Percentiles rank a stretch among this genome's conserved stretches.
phyloP scores from a whole-genome alignment of 2,113 vertebrate species.

The Zingel zingel region DNA sequence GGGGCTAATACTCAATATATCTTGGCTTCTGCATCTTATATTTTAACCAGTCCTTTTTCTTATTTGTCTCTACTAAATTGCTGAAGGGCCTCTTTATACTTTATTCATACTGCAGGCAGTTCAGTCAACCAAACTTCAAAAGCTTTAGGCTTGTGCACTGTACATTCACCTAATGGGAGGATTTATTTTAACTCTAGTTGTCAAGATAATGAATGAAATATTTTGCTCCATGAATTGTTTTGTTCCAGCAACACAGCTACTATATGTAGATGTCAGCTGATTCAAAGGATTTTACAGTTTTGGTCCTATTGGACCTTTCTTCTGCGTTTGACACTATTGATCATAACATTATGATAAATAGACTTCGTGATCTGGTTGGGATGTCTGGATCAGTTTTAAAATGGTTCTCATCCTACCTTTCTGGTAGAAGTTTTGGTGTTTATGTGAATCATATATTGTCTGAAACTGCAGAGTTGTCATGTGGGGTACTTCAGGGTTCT shows the following conservation, averaged over 20 bases:
- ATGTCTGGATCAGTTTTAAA: too few species aligned
- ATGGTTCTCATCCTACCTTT: too few species aligned
- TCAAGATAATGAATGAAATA: conserved; percentile 3
- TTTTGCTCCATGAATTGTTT: background rate
- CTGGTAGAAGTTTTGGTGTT: too few species aligned
- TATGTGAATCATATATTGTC: too few species aligned
- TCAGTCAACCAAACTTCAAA: background rate
- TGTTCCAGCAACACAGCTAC: background rate
- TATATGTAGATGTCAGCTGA: too few species aligned
- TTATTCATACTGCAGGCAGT: background rate
- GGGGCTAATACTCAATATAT: background rate
- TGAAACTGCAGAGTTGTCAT: too few species aligned
- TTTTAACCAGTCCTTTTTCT: background rate
- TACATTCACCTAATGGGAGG: background rate
- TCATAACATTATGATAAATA: too few species aligned
- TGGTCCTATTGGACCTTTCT: too few species aligned
- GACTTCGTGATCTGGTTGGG: too few species aligned
- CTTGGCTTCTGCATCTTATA: background rate
- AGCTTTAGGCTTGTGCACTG: background rate
- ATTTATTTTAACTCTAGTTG: background rate
- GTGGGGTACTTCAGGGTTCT: too few species aligned
- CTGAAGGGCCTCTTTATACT: background rate
- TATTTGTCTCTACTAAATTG: background rate
- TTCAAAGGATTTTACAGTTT: too few species aligned
- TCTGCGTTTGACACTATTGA: too few species aligned